Evolutionary conservation across 2,797 vertebrate species (phyloP), one percentile per base, ranked within the genome.

Genomic region (Chaenodraco wilsoni): DNA sequence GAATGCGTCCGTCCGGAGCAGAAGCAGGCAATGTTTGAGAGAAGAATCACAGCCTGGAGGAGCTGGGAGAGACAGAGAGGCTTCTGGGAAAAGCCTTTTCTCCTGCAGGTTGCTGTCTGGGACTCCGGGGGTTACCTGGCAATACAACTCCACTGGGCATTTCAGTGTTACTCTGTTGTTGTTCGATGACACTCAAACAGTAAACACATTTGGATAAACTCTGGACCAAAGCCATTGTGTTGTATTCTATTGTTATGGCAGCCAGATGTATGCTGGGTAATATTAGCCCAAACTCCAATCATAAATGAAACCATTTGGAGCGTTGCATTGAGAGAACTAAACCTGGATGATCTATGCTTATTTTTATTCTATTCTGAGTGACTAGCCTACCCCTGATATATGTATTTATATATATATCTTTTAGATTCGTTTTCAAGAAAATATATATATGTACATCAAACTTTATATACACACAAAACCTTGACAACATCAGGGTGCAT

Each of bases 101-200:
- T 43, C 63, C 66, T 21, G 60, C 83, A 4, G 65, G 84, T 71
- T 73, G 78, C 72, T 65, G 78, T 71, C 65, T 84, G 72, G 81
- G 73, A 21, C 74, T 67, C 74, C 12, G 73, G 60, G 66, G 78
- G 89, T 92, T 85, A 89, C 89, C 86, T 88, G 88, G 90, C 85
- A 87, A 89, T 93, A 19, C 3, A 51, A 87, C 61, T 89, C 91
- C 89, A 75, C 72, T 52, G 82, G 87, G 91, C 5, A 68, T 55
- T 3, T 1, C 1, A 15, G 21, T 78, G 59, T 65, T 65, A 51
- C 23, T 40, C 8, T 27, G 41, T 4, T 33, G n/a, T 40, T 44
- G 45, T 48, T 49, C 31, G 21, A 27, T 14, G 17, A 4, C 4
- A 37, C 15, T 33, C 23, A 17, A 2, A 59, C 19, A 23, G 21